Percentiles rank a stretch among this genome's conserved stretches.
Evolutionary conservation across 2,113 vertebrate genomes (phyloP).

Genomic region (Rhagologus leucostigma): DNA sequence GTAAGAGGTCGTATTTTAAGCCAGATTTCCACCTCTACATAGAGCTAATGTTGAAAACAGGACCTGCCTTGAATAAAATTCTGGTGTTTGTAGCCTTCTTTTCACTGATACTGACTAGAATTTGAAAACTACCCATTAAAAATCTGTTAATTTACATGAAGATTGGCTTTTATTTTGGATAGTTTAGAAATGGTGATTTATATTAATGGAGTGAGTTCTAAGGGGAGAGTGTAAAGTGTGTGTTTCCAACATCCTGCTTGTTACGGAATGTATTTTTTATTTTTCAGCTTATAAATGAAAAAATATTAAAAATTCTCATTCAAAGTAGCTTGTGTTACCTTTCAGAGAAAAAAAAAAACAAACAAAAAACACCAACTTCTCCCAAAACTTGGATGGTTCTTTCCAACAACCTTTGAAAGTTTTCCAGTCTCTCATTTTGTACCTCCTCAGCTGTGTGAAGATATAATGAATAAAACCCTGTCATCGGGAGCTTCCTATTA

Average conservation of each 20-base stretch:
- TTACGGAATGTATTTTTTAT: neutral
- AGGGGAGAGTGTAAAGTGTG: neutral
- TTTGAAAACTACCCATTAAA: neutral
- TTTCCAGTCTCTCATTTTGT: neutral
- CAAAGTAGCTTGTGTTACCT: neutral
- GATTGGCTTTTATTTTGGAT: neutral
- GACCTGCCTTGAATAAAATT: neutral
- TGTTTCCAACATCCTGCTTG: neutral
- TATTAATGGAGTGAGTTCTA: neutral
- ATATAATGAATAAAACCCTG: conserved; percentile 2
- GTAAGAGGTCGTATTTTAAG: neutral
- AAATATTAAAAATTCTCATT: neutral
- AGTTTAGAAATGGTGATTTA: neutral
- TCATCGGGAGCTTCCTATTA: neutral
- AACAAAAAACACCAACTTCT: neutral
- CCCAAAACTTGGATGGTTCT: neutral
- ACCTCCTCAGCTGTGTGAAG: neutral
- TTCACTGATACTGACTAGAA: neutral
- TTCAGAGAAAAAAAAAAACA: rapidly evolving
- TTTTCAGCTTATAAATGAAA: neutral
- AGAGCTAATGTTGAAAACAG: neutral
- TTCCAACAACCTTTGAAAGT: neutral
- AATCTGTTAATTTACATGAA: neutral
- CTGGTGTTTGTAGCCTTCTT: neutral
- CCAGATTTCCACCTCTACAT: neutral